Percentiles rank a stretch among this genome's conserved stretches.
phyloP scores from a whole-genome alignment of 2,113 vertebrate genomes.

The Anoplopoma fimbria region DNA sequence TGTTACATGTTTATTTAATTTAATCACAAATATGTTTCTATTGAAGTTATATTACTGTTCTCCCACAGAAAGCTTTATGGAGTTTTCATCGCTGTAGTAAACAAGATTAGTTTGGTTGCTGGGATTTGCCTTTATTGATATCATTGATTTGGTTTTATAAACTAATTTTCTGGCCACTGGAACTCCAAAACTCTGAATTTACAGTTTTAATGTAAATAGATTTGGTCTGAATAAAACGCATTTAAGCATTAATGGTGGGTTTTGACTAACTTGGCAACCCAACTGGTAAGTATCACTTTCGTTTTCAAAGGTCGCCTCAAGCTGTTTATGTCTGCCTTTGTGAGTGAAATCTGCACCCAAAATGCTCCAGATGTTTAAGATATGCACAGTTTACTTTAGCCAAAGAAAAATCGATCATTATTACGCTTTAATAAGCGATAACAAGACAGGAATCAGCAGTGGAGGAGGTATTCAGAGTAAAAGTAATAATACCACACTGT shows the following conservation, averaged over 20 bases:
- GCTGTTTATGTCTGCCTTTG: fast-evolving
- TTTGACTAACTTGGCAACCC: conserved; percentile 54
- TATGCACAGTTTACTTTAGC: not conserved
- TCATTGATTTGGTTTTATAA: not conserved
- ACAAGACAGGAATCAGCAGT: not conserved
- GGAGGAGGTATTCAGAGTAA: not conserved
- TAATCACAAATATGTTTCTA: not conserved
- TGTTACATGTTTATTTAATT: not conserved
- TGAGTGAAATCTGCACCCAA: not conserved
- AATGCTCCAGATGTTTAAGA: not conserved
- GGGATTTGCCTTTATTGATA: not conserved
- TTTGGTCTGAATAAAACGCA: not conserved
- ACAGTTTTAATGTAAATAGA: not conserved
- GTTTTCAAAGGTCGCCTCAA: not conserved
- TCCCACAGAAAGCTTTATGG: no score
- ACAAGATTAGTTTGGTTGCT: not conserved
- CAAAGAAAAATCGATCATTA: not conserved
- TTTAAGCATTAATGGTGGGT: not conserved
- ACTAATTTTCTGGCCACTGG: not conserved
- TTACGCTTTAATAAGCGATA: not conserved
- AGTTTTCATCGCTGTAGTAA: not conserved
- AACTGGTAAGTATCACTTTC: conserved; percentile 48
- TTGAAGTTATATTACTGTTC: not conserved
- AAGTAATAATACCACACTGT: not conserved
- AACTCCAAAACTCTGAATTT: not conserved